Conservation (phyloP, 2,888 invertebrate genomes). For the Andrena flavipes region DNA sequence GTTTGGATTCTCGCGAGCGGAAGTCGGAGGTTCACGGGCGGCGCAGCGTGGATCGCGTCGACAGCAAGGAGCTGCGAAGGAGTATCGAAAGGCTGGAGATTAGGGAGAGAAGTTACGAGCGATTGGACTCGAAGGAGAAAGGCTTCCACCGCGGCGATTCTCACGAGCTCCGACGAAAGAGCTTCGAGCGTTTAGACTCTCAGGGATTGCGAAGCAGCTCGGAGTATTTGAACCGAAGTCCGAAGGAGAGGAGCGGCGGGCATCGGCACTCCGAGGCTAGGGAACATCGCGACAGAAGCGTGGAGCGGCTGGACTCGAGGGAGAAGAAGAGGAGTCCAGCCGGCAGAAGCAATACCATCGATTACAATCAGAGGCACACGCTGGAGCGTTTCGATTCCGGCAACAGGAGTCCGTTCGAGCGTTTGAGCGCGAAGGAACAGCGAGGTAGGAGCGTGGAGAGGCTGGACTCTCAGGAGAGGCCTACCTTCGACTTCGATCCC, state of each 20-base stretch:
- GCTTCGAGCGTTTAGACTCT: slow-evolving; percentile 77
- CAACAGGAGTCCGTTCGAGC: slow-evolving; percentile 75
- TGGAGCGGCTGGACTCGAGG: slow-evolving; percentile 76
- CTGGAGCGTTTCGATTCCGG: slow-evolving; percentile 79
- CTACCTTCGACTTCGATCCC: slow-evolving; percentile 80
- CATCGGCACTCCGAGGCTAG: slow-evolving; percentile 49
- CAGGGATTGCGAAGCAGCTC: slow-evolving; percentile 68
- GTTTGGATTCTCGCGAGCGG: slow-evolving; percentile 75
- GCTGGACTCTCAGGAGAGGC: slow-evolving; percentile 75
- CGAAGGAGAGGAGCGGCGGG: slow-evolving; percentile 55
- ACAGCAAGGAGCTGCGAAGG: slow-evolving; percentile 76
- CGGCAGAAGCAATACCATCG: slow-evolving; percentile 60
- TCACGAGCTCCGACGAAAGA: slow-evolving; percentile 73
- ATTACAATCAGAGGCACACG: slow-evolving; percentile 79
- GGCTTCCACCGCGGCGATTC: slow-evolving; percentile 59
- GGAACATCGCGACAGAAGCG: slow-evolving; percentile 71
- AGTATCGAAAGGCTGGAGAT: slow-evolving; percentile 80
- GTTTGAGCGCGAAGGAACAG: slow-evolving; percentile 64
- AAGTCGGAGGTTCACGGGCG: slow-evolving; percentile 64
- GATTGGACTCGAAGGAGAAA: slow-evolving; percentile 69
- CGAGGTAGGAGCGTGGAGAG: slow-evolving; percentile 80
- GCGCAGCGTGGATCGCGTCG: slow-evolving; percentile 72
- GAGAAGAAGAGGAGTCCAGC: slow-evolving; percentile 70
- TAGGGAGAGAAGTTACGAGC: slow-evolving; percentile 76
- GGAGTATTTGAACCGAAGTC: slow-evolving; percentile 75